Conservation (phyloP, 2,888 invertebrate species). For the Oscheius onirici region DNA sequence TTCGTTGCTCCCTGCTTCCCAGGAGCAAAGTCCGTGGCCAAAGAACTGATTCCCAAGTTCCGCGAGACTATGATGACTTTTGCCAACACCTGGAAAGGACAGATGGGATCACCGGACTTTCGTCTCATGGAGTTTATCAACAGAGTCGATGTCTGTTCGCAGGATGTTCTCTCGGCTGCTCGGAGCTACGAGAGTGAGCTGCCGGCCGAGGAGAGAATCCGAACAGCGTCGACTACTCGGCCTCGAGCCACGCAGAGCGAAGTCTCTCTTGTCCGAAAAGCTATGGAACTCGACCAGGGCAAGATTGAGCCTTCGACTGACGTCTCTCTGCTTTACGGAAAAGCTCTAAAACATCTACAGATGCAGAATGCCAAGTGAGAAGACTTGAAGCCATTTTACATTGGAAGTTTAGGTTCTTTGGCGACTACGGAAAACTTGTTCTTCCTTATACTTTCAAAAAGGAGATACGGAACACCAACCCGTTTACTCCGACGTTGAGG, state of each 20-base stretch:
- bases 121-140: constrained; percentile 67
- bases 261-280: constrained; percentile 31
- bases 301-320: constrained; percentile 34
- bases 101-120: constrained; percentile 67
- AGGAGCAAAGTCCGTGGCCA: constrained; percentile 65
- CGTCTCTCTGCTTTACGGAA: constrained; percentile 39
- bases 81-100: constrained; percentile 57
- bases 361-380: constrained; percentile 43
- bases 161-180: constrained; percentile 46
- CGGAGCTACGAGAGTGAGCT: constrained; percentile 49
- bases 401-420: constrained; percentile 54
- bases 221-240: constrained; percentile 47
- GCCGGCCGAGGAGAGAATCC: constrained; percentile 64
- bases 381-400: background rate
- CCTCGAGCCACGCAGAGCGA: constrained; percentile 38
- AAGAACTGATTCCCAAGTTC: constrained; percentile 68
- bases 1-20: constrained; percentile 62
- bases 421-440: constrained; percentile 61
- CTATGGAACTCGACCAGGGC: background rate
- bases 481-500: constrained; percentile 64
- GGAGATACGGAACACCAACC: constrained; percentile 69
- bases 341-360: constrained; percentile 48
- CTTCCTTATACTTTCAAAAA: constrained; percentile 68
- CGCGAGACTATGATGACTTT: constrained; percentile 63
- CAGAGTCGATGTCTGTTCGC: constrained; percentile 59